Evolutionary conservation across 2,113 vertebrate genomes (phyloP).

Genomic region (Spheniscus mendiculus): DNA sequence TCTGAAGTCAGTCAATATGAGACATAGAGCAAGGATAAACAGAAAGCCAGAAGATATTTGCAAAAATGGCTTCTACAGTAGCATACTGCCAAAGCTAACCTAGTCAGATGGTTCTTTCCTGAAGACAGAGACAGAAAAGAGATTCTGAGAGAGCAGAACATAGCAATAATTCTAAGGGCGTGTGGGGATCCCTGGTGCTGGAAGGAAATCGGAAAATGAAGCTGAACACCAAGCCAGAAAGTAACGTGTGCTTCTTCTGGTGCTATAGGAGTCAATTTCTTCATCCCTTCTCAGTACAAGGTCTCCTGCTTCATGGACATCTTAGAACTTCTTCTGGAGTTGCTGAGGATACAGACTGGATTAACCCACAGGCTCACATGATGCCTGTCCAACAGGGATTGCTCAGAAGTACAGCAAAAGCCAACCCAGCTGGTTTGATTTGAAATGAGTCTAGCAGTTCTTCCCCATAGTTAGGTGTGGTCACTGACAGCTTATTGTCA

Average conservation of each 20-base stretch:
- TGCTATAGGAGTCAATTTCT: neutral
- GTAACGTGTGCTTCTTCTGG: neutral
- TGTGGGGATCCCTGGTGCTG: neutral
- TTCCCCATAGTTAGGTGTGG: neutral
- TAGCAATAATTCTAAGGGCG: neutral
- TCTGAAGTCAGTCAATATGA: neutral
- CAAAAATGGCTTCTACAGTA: neutral
- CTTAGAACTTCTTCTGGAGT: neutral
- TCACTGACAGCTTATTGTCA: neutral
- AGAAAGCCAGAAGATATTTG: neutral
- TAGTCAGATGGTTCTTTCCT: neutral
- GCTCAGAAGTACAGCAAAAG: neutral
- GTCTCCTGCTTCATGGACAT: neutral
- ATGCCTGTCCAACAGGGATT: neutral
- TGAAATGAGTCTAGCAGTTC: neutral
- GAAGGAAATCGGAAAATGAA: neutral
- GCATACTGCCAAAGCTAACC: neutral
- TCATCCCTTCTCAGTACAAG: neutral
- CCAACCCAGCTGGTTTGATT: neutral
- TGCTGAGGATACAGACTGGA: neutral
- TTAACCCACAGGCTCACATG: neutral
- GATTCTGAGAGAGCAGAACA: neutral
- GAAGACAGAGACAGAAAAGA: neutral
- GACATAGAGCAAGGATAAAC: neutral
- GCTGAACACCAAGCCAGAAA: neutral